Evolutionary conservation across 2,888 invertebrate genomes (phyloP).

Genomic region (Scaptomyza polygonia): DNA sequence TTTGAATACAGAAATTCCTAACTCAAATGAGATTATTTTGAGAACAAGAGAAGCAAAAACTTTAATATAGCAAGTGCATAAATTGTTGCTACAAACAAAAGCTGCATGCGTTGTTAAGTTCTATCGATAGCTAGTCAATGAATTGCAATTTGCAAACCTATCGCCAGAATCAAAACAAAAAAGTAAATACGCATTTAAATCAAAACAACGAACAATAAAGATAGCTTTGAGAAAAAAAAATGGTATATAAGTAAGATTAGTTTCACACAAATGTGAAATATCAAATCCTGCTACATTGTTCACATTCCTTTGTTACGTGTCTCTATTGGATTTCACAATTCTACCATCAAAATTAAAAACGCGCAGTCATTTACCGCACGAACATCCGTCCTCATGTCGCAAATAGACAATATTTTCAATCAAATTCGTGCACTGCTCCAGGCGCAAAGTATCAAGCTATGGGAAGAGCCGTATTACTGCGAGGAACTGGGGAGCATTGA

Average conservation of each 20-base stretch:
- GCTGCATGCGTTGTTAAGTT: conserved; percentile 5
- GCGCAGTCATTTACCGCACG: conserved; percentile 17
- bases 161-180: conserved; percentile 30
- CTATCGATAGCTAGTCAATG: conserved; percentile 1
- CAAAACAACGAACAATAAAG: background rate
- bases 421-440: conserved; percentile 89
- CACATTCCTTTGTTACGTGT: conserved; percentile 20
- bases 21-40: background rate
- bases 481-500: conserved; percentile 85
- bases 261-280: background rate
- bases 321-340: conserved; percentile 5
- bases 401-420: conserved; percentile 87
- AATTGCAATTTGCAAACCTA: background rate
- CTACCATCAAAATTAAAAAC: conserved; percentile 3
- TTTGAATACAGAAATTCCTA: background rate
- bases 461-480: conserved; percentile 89
- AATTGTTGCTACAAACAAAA: background rate
- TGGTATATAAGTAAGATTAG: background rate
- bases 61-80: background rate
- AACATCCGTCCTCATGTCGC: conserved; percentile 64
- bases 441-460: conserved; percentile 89
- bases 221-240: background rate
- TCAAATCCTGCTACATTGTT: background rate
- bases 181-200: conserved; percentile 14
- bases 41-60: background rate